Base-by-base conservation (phyloP, 2,888 invertebrate species). In the Ariolimax columbianus region DNA sequence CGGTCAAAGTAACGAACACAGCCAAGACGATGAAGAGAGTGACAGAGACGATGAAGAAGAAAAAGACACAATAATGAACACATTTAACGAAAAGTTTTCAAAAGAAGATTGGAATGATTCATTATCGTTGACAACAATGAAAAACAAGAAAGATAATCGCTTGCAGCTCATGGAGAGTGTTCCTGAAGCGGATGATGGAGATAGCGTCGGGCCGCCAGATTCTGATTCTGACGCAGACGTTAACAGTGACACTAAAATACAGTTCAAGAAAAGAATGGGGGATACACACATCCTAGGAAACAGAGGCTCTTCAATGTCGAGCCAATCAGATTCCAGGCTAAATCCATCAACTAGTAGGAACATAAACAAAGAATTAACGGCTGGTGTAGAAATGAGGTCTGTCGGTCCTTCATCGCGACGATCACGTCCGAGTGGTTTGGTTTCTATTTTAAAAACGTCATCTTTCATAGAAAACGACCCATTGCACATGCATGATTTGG, bases 401-500 rank as follows among this genome's bases (percentile, higher is more conserved):
- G 7, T 47, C 7, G 11, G 3, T 30, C 7, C 40, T 43, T 2
- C 36, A 3, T 23, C 23, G n/a, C 11, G 47, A 73, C 43, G 30
- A 43, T 40, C 4, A 40, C 6, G 26, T 30, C 14, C 4, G 30
- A 11, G 3, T n/a, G 47, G 17, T 14, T 30, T 6, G 17, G 33
- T 11, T 36, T 26, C 23, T 11, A 7, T 23, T n/a, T 11, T 11
- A 4, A 26, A 23, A 40, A 33, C 51, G 0, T 19, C 51, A 9
- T 33, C 51, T 2, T 3, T 75, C 4, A 6, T 40, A n/a, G 79
- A 68, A 43, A 11, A 59, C 33, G 82, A 82, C 38, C 73, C 82
- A n/a, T 43, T 83, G 40, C 47, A 30, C n/a, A 17, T 83, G 73
- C 9, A 43, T 11, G 86, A 86, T 59, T 72, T 86, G 30, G 51